Base-by-base conservation (phyloP, 2,113 vertebrate species). In the Hemiscyllium ocellatum region DNA sequence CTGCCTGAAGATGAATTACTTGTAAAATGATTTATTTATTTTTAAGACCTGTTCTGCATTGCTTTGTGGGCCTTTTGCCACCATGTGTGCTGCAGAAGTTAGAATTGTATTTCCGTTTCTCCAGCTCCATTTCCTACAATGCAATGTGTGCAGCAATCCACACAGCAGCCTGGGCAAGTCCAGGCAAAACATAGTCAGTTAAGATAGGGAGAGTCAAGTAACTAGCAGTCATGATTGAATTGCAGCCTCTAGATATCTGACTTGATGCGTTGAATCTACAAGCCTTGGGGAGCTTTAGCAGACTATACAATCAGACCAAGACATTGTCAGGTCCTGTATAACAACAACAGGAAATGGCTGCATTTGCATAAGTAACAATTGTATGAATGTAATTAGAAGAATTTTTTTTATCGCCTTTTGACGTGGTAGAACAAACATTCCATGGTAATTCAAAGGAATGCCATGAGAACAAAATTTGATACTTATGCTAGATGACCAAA, bases 1-100 rank as follows among this genome's bases (percentile, higher is more conserved):
- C 89, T 93, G 61, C 15, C 61, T 66, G 89, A 66, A 66, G 19
- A 65, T 22, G 61, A 66, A 66, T 93, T 93, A n/a, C 33, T 20
- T 66, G 87, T 66, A 66, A 93, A 66, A 42, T 66, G 56, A 66
- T 91, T 93, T 93, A 93, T 93, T 93, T n/a, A 66, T 66, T 65
- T 65, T 66, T 66, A 42, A 37, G 89, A n/a, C 61, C 7, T 68
- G n/a, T 68, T 93, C 61, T 37, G 15, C 61, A 2, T 93, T 68
- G 61, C 61, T 93, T 66, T 93, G 89, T 66, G 61, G 89, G 61
- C 87, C n/a, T 20, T 66, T 37, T 66, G 89, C 17, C 33, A 66
- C 33, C n/a, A 19, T 33, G 29, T n/a, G 33, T 65, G 4, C 89
- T 93, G 20, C 56, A 19, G 87, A 29, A n/a, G 87, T n/a, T 5